A percentile compares a stretch with the other conserved stretches of the same genome.
Evolutionary conservation across 2,797 vertebrate genomes (phyloP).

Genomic region (Cossypha heuglini): DNA sequence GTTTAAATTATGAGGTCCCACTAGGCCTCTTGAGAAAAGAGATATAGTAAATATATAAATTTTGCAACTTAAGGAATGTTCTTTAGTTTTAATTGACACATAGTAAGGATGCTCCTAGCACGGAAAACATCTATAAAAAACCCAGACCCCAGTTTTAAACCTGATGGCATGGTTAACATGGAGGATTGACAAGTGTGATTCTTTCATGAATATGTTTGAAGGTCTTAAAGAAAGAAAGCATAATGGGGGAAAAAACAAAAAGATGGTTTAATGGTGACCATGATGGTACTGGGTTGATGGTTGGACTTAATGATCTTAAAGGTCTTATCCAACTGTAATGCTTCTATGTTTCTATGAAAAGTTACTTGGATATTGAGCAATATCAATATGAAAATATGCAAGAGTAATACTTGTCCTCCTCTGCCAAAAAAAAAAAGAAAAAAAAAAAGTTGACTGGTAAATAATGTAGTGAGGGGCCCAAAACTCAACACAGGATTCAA

Average conservation of each 20-base stretch:
- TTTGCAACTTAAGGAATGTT: neutral
- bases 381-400: neutral
- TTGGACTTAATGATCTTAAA: neutral
- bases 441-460: neutral
- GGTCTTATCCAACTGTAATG: neutral
- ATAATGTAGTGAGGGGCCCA: neutral
- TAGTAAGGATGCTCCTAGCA: neutral
- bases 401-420: neutral
- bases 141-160: neutral
- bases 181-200: accelerated
- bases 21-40: neutral
- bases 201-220: neutral
- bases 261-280: neutral
- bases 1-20: neutral
- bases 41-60: too few species aligned
- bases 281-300: neutral
- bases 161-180: neutral
- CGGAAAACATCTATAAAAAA: neutral
- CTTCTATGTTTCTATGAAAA: neutral
- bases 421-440: too few species aligned
- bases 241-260: neutral
- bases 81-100: neutral
- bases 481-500: neutral
- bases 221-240: neutral
- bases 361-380: neutral